Conservation (phyloP, 2,888 invertebrate genomes). For the Leptura quadrifasciata region DNA sequence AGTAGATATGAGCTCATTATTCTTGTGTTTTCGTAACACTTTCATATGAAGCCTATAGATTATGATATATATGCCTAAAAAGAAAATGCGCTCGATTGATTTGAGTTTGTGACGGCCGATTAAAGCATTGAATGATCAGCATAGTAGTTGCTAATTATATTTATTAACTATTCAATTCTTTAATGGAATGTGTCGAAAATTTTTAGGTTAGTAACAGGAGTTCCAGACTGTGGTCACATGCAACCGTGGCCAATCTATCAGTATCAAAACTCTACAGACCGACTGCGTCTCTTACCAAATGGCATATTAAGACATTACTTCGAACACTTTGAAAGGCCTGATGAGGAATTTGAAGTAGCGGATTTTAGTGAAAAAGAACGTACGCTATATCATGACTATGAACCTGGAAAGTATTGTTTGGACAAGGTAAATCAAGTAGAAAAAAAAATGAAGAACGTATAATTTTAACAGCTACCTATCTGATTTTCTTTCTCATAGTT, state of each 20-base stretch:
- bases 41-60: no score
- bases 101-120: no score
- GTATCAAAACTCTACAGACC: conserved; percentile 78
- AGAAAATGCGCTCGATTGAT: no score
- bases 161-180: no score
- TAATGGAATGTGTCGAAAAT: conserved; percentile 8
- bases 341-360: conserved; percentile 69
- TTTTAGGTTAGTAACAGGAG: conserved; percentile 78
- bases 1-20: no score
- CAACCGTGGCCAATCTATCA: conserved; percentile 83
- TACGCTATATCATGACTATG: conserved; percentile 82
- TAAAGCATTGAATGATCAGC: no score
- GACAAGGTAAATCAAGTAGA: conserved; percentile 79
- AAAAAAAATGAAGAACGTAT: no score
- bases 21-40: no score
- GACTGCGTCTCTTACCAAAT: conserved; percentile 80
- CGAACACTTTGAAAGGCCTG: conserved; percentile 75
- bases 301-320: conserved; percentile 86
- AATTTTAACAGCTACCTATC: no score
- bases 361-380: conserved; percentile 73
- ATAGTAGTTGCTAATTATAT: no score
- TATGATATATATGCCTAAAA: no score
- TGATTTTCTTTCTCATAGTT: no score
- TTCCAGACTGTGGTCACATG: conserved; percentile 83
- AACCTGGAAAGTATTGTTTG: conserved; percentile 86